A percentile compares a stretch with the other conserved stretches of the same genome.
phyloP scores from a whole-genome alignment of 1,140 invertebrate genomes.

The Mamestra configurata region DNA sequence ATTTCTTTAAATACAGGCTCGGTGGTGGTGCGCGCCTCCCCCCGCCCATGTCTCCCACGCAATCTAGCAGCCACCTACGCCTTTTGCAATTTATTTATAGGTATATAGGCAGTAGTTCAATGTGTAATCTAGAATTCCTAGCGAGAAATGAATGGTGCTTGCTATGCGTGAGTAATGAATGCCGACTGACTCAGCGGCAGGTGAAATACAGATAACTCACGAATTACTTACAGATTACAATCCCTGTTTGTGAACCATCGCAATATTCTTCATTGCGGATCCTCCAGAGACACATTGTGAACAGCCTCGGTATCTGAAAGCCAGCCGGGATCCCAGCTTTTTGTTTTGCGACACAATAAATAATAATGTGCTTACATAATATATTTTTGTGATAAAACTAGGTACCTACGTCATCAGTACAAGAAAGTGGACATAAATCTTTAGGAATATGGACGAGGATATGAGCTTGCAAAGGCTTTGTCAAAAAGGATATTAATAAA shows the following conservation, averaged over 20 bases:
- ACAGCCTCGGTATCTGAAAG: constrained; percentile 37
- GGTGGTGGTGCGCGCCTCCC: constrained; percentile 19
- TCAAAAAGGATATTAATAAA: background rate
- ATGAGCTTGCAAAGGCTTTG: background rate
- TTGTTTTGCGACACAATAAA: constrained; percentile 48
- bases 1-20: constrained; percentile 50
- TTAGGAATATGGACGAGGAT: background rate
- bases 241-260: constrained; percentile 21
- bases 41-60: constrained; percentile 8
- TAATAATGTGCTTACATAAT: constrained; percentile 42
- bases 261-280: constrained; percentile 33
- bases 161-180: constrained; percentile 55
- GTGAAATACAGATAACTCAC: constrained; percentile 34
- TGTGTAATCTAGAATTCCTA: constrained; percentile 54
- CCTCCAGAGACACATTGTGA: constrained; percentile 29
- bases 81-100: constrained; percentile 42
- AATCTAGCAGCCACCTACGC: constrained; percentile 38
- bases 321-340: constrained; percentile 23
- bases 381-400: constrained; percentile 33
- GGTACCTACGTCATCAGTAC: constrained; percentile 21
- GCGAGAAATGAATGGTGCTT: constrained; percentile 50
- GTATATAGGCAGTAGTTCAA: constrained; percentile 24
- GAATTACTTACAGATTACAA: constrained; percentile 55
- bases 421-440: constrained; percentile 22
- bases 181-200: constrained; percentile 50